Conservation (phyloP, 2,113 vertebrate genomes). For the Oryzias javanicus region DNA sequence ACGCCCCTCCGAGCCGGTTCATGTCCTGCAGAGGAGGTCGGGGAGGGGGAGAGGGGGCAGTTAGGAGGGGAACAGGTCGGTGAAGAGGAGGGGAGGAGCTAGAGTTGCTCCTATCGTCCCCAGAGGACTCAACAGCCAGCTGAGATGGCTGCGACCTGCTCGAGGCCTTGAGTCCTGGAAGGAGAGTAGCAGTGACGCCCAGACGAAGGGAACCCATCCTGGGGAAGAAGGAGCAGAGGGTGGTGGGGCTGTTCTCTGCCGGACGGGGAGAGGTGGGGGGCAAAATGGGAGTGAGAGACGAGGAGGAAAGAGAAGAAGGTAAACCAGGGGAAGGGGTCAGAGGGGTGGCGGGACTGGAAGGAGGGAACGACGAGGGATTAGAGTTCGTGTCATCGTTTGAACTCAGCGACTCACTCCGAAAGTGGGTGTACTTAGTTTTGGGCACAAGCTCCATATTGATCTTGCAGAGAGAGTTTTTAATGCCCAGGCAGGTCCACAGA, state of each 20-base stretch:
- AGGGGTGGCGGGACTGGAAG: slow-evolving; percentile 74
- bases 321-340: slow-evolving; percentile 71
- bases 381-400: slow-evolving; percentile 79
- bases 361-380: slow-evolving; percentile 72
- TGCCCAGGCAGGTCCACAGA: slow-evolving; percentile 46
- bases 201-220: slow-evolving; percentile 90
- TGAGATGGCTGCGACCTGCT: slow-evolving; percentile 44
- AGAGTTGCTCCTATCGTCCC: slow-evolving; percentile 54
- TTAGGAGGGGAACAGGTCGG: slow-evolving; percentile 52
- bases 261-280: slow-evolving; percentile 75
- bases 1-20: slow-evolving; percentile 95
- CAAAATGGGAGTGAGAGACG: slow-evolving; percentile 82
- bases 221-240: slow-evolving; percentile 95
- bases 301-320: slow-evolving; percentile 83
- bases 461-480: slow-evolving; percentile 49
- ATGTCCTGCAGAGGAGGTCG: slow-evolving; percentile 91
- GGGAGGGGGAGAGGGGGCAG: slow-evolving; percentile 79
- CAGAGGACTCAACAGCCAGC: slow-evolving; percentile 52
- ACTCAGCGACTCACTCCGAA: slow-evolving; percentile 89
- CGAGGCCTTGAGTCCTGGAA: slow-evolving; percentile 76
- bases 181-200: slow-evolving; percentile 83
- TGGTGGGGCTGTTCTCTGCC: slow-evolving; percentile 88
- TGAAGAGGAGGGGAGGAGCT: slow-evolving; percentile 61
- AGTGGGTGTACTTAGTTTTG: slow-evolving; percentile 93
- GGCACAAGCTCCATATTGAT: slow-evolving; percentile 88